A percentile compares a stretch with the other conserved stretches of the same genome.
These are phyloP conservation scores for Ennomos quercinarius DNA, from an alignment of 2,888 invertebrate species.

Conservation along the genomic window DNA sequence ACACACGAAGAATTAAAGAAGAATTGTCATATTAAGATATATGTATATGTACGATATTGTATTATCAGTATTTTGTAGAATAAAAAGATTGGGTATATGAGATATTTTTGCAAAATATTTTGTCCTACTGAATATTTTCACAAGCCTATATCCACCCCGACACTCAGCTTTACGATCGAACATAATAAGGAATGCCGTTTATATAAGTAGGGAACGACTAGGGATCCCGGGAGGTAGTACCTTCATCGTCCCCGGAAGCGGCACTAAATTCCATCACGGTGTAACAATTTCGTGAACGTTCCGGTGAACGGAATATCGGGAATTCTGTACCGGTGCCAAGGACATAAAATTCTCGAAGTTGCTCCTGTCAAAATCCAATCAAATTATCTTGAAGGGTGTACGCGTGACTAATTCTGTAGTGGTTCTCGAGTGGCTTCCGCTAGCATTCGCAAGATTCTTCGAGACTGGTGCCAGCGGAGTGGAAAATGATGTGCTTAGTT, in stretches of 20 bases:
- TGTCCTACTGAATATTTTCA: background rate
- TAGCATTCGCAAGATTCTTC: constrained; percentile 12
- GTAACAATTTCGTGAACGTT: constrained; percentile 40
- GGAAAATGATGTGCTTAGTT: constrained; percentile 18
- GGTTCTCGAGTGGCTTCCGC: constrained; percentile 3
- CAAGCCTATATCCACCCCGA: constrained; percentile 1
- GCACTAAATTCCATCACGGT: constrained; percentile 36
- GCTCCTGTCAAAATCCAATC: constrained; percentile 44
- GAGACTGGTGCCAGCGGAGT: constrained; percentile 7
- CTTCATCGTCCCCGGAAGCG: constrained; percentile 24
- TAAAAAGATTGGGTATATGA: no score
- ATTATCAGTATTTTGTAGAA: no score
- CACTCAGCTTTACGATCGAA: constrained; percentile 17
- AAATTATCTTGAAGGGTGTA: constrained; percentile 32
- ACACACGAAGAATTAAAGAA: no score
- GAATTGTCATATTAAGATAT: no score
- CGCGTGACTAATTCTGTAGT: constrained; percentile 23
- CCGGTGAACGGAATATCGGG: constrained; percentile 32
- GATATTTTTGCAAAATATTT: constrained; percentile 17
- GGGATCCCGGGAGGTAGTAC: constrained; percentile 8
- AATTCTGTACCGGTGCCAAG: constrained; percentile 28
- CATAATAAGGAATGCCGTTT: constrained; percentile 21
- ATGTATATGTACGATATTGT: no score
- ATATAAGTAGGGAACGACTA: constrained; percentile 25
- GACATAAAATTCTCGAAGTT: constrained; percentile 29